phyloP scores from a whole-genome alignment of 2,797 vertebrate genomes.

The Helicolenus hilgendorfi region DNA sequence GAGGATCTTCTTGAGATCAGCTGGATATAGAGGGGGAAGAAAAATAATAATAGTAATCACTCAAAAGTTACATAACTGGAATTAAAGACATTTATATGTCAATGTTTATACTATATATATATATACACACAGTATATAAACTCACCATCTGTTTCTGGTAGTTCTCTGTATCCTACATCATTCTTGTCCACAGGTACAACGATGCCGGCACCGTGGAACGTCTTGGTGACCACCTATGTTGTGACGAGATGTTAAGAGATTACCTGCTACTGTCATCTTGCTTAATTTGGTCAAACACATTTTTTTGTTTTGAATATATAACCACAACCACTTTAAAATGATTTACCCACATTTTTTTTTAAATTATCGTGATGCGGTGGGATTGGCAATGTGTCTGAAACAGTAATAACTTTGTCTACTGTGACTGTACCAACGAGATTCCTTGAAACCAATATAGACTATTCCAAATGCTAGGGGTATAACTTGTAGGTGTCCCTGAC shows the following conservation, averaged over 20 bases:
- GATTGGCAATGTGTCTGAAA: background rate
- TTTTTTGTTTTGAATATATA: background rate
- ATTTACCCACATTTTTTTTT: background rate
- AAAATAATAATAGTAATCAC: background rate
- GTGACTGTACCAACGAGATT: background rate
- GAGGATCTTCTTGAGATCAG: slow-evolving; percentile 95
- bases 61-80: background rate
- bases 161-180: slow-evolving; percentile 97
- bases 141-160: slow-evolving; percentile 96
- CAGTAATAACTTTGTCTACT: background rate
- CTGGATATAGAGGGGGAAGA: slow-evolving; percentile 74
- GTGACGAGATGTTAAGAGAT: background rate
- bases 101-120: background rate
- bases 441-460: background rate
- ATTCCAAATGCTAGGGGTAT: background rate
- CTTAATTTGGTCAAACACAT: background rate
- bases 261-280: background rate
- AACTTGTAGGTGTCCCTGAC: background rate
- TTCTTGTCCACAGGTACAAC: slow-evolving; percentile 98
- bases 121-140: background rate
- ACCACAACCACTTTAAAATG: background rate
- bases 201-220: slow-evolving; percentile 96
- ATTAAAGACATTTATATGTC: background rate
- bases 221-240: slow-evolving; percentile 95
- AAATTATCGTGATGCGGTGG: background rate